Percentiles rank a stretch among this genome's conserved stretches.
phyloP scores from a whole-genome alignment of 1,140 invertebrate species.

The Gonioctena quinquepunctata region DNA sequence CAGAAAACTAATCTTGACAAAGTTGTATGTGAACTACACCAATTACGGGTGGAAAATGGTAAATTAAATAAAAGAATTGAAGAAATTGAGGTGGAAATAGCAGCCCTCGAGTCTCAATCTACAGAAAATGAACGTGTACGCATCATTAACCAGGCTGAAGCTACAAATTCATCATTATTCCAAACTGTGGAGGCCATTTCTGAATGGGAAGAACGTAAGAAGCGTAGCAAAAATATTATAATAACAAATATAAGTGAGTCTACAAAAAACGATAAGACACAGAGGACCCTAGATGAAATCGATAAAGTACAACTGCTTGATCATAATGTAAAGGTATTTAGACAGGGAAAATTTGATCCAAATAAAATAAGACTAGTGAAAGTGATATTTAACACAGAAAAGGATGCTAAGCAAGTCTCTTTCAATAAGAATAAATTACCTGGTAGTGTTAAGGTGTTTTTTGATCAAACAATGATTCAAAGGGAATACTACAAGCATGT shows the following conservation, averaged over 20 bases:
- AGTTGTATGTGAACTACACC: conserved; percentile 1
- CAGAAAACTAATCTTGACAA: conserved; percentile 3
- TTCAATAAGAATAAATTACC: background rate
- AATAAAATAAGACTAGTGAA: background rate
- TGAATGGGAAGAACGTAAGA: conserved; percentile 4
- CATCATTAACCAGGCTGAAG: too few species aligned
- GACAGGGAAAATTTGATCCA: conserved; percentile 1
- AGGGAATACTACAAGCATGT: conserved; percentile 3
- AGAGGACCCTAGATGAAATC: too few species aligned
- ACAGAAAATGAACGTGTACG: too few species aligned
- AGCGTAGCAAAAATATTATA: background rate
- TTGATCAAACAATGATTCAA: background rate
- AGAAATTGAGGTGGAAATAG: background rate
- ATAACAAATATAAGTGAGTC: background rate
- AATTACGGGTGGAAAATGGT: background rate
- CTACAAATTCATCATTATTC: too few species aligned
- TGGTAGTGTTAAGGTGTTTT: background rate
- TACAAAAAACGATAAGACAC: too few species aligned
- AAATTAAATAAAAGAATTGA: background rate
- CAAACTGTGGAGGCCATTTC: background rate
- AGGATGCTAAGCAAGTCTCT: background rate
- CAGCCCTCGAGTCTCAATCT: background rate
- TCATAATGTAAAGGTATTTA: background rate
- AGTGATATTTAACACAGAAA: background rate
- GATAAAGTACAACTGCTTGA: too few species aligned